phyloP scores from a whole-genome alignment of 2,113 vertebrate species.

The Isurus oxyrinchus region DNA sequence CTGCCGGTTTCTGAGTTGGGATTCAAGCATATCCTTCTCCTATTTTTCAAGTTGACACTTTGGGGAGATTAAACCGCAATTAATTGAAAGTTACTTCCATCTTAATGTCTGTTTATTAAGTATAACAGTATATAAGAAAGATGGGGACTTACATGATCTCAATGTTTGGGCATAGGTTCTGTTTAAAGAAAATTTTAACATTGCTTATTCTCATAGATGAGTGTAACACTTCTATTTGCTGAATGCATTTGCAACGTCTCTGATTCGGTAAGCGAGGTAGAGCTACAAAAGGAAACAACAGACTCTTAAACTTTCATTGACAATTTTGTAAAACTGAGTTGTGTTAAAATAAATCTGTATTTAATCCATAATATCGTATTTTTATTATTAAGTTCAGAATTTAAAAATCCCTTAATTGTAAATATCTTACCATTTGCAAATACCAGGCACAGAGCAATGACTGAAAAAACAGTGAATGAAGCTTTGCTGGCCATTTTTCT shows the following conservation, averaged over 20 bases:
- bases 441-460: not conserved
- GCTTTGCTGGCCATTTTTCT: not conserved
- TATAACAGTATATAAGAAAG: not conserved
- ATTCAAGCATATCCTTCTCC: not conserved
- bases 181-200: slow-evolving; percentile 20
- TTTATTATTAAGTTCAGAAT: not conserved
- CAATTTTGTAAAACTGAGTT: not conserved
- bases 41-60: slow-evolving; percentile 5
- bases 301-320: not conserved
- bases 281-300: not conserved
- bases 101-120: not conserved
- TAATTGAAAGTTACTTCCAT: not conserved
- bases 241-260: not conserved
- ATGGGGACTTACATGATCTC: slow-evolving; percentile 28
- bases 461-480: not conserved
- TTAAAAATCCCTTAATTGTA: not conserved
- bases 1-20: not conserved
- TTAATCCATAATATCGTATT: not conserved
- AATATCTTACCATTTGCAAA: slow-evolving; percentile 10
- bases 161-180: not conserved
- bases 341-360: not conserved
- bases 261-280: not conserved
- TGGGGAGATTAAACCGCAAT: not conserved
- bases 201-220: not conserved
- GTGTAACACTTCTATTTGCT: not conserved